Conservation (phyloP, 2,113 vertebrate genomes). For the Lichenostomus cassidix region DNA sequence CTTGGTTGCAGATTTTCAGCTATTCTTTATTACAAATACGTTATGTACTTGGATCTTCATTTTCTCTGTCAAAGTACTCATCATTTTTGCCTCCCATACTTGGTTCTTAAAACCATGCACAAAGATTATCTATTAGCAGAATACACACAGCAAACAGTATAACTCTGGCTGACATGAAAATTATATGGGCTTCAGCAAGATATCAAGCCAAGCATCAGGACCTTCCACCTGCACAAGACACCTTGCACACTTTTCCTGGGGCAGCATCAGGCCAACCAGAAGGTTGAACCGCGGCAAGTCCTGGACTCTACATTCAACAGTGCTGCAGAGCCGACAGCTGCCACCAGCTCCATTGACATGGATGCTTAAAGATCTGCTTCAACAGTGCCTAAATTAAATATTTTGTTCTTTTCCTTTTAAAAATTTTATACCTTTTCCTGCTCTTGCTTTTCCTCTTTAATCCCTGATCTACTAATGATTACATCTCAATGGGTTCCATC, state of each 20-base stretch:
- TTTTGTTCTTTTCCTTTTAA: not conserved
- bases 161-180: not conserved
- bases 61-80: not conserved
- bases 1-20: not conserved
- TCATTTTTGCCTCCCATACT: not conserved
- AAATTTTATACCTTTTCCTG: not conserved
- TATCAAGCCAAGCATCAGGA: not conserved
- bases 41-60: not conserved
- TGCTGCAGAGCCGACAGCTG: not conserved
- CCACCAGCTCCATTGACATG: not conserved
- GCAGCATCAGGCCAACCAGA: not conserved
- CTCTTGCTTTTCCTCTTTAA: not conserved
- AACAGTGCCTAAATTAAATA: not conserved
- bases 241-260: not conserved
- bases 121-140: not conserved
- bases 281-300: fast-evolving
- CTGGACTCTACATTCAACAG: not conserved
- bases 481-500: not conserved
- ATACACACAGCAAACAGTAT: not conserved
- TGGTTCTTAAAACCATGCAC: not conserved
- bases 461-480: not conserved
- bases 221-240: not conserved
- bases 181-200: not conserved
- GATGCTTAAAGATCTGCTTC: not conserved
- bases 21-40: not conserved